A percentile compares a stretch with the other conserved stretches of the same genome.
phyloP scores from a whole-genome alignment of 2,113 vertebrate genomes.

The Mustela nigripes region DNA sequence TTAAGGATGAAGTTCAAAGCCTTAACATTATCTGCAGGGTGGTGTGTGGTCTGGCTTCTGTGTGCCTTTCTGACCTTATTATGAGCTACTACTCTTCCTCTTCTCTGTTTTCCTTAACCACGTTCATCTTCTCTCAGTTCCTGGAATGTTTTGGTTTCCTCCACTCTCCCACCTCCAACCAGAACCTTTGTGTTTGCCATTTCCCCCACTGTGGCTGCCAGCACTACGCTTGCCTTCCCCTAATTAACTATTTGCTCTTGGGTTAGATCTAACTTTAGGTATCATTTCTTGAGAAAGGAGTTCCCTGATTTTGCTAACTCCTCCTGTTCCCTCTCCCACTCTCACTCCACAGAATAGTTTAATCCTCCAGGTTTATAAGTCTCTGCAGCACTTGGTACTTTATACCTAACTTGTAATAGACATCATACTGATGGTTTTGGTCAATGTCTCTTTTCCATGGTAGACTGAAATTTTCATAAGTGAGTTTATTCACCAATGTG shows the following conservation, averaged over 20 bases:
- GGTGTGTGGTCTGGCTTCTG: neutral
- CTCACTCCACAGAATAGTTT: neutral
- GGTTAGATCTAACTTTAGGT: neutral
- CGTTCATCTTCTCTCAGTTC: neutral
- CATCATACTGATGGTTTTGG: neutral
- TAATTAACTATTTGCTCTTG: neutral
- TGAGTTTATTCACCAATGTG: neutral
- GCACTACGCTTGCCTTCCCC: neutral
- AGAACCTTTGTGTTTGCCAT: neutral
- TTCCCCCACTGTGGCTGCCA: neutral
- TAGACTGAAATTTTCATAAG: neutral
- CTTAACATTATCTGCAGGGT: neutral
- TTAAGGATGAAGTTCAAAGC: slow-evolving; percentile 33
- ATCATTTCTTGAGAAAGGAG: neutral
- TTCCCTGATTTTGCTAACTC: neutral
- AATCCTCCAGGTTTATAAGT: neutral
- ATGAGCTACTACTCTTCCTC: neutral
- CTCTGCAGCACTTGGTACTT: neutral
- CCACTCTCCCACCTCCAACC: neutral
- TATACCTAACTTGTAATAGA: neutral
- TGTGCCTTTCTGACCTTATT: neutral
- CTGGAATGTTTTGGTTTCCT: neutral
- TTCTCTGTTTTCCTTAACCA: neutral
- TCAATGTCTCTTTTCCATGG: neutral
- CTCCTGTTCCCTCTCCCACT: neutral